Base-by-base conservation (phyloP, 2,113 vertebrate species). In the Odocoileus hemionus region DNA sequence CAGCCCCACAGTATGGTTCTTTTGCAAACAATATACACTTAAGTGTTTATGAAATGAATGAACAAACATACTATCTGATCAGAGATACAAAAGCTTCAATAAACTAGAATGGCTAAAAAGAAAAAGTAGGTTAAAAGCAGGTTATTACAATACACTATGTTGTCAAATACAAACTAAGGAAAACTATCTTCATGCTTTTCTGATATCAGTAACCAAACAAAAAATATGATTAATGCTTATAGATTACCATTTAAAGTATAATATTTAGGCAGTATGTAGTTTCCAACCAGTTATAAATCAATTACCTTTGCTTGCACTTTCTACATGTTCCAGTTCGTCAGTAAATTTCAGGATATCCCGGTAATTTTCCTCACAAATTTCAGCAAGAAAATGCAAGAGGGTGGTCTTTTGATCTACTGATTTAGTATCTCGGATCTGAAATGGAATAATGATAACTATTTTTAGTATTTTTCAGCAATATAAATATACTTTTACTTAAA, bases 301-400 rank as follows among this genome's bases (percentile, higher is more conserved):
- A 98, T 97, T 99, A 99, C 99, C 99, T 99, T 99, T 99, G 97
- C 99, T 99, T 92, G 99, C 99, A 87, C 97, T 99, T 52, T 99
- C 99, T 95, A 99, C 99, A 1, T 99, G 99, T 57, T 99, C 99
- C 90, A 99, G 98, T 90, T 99, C 99, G 10, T 99, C 99, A 11
- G 99, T 99, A 97, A 99, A 99, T 97, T 99, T 99, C 94, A 99
- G 94, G 89, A 99, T 99, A 64, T 99, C 99, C 1, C 98, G 92
- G 97, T 99, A 97, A 92, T 98, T 98, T 95, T 99, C 99, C 97
- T 99, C 99, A 98, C 99, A 99, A 89, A 99, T 99, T 95, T 99
- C 99, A 39, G 99, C 99, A 98, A 99, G 98, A 96, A 99, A 99
- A 98, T 99, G 99, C 92, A 99, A 95, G 36, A 99, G 98, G 1